These are phyloP conservation scores for Parochlus steinenii DNA, from an alignment of 2,888 invertebrate genomes.

Conservation along the genomic window DNA sequence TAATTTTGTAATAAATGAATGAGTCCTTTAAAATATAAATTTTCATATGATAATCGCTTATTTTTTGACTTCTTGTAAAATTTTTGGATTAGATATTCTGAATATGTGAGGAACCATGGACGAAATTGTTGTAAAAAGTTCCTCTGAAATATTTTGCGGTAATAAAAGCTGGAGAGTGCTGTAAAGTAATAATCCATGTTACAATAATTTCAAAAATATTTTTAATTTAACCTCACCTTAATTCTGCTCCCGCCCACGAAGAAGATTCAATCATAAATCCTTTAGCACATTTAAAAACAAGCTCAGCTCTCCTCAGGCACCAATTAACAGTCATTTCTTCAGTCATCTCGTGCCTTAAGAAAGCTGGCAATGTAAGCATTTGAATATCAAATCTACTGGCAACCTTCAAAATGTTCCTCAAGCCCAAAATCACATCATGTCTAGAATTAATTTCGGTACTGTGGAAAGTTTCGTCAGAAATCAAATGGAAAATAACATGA, in stretches of 20 bases:
- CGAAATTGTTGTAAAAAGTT: constrained; percentile 63
- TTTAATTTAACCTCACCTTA: constrained; percentile 47
- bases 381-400: constrained; percentile 92
- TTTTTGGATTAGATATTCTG: constrained; percentile 83
- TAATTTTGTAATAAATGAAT: too few species aligned
- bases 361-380: constrained; percentile 79
- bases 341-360: constrained; percentile 83
- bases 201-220: too few species aligned
- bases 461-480: constrained; percentile 60
- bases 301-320: constrained; percentile 90
- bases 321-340: constrained; percentile 95
- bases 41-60: too few species aligned
- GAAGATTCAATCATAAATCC: constrained; percentile 99
- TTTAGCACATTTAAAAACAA: constrained; percentile 97
- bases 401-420: constrained; percentile 86
- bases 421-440: constrained; percentile 85
- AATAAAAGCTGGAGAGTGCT: constrained; percentile 39
- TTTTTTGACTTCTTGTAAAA: constrained; percentile 54
- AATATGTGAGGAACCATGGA: constrained; percentile 87
- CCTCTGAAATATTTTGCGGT: constrained; percentile 69
- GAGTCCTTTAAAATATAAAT: too few species aligned
- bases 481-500: constrained; percentile 91
- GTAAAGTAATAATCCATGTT: constrained; percentile 1
- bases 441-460: constrained; percentile 84
- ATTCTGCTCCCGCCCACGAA: constrained; percentile 78